These are phyloP conservation scores for Pseudomyrmex gracilis DNA, from an alignment of 1,140 invertebrate genomes.

Conservation along the genomic window DNA sequence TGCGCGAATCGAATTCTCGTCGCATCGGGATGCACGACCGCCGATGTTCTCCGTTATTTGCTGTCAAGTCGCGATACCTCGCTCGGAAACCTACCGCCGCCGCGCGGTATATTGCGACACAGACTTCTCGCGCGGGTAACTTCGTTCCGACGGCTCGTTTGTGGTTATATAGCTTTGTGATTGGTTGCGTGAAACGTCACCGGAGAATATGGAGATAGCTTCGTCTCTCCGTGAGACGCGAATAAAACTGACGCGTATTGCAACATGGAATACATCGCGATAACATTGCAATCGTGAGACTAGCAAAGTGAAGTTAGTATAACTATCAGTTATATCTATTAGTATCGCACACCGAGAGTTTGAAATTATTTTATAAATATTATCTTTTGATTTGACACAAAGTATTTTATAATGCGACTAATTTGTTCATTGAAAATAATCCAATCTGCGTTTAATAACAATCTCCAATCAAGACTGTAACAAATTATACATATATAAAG, in stretches of 20 bases:
- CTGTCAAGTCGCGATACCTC: neutral
- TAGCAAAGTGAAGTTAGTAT: too few relatives aligned
- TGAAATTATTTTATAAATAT: neutral
- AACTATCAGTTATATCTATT: too few relatives aligned
- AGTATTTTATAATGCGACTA: neutral
- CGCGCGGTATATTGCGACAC: neutral
- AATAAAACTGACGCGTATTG: slow-evolving; percentile 8
- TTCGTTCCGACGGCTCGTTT: slow-evolving; percentile 26
- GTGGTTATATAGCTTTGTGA: slow-evolving; percentile 37
- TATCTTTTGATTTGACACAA: neutral
- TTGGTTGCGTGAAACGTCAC: slow-evolving; percentile 4
- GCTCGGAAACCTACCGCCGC: slow-evolving; percentile 12
- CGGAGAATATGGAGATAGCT: neutral
- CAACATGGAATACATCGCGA: neutral
- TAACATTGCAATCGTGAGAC: neutral
- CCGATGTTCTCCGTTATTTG: slow-evolving; percentile 11
- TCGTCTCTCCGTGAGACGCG: neutral
- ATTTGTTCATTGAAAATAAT: too few relatives aligned
- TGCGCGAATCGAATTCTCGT: neutral
- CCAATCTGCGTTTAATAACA: too few relatives aligned
- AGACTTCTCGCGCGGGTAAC: slow-evolving; percentile 21
- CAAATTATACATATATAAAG: too few relatives aligned
- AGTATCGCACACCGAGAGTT: too few relatives aligned
- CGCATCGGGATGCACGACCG: neutral
- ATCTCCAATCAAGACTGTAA: too few relatives aligned